Percentiles rank a stretch among this genome's conserved stretches.
Conservation (phyloP, 1,140 invertebrate genomes). For the Diprion similis region DNA sequence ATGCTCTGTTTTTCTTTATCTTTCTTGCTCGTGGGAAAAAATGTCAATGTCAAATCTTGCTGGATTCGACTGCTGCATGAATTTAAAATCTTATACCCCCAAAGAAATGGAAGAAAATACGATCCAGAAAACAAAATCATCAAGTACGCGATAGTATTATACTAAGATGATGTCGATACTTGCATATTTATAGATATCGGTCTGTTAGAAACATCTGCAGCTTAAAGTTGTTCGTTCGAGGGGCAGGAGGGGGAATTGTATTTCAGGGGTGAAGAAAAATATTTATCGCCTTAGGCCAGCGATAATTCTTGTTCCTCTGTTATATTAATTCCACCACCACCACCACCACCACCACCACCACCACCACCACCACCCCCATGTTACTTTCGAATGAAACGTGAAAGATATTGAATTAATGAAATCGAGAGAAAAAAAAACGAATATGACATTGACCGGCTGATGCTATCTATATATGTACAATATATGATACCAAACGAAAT, state of each 20-base stretch:
- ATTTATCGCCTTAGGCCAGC: background rate
- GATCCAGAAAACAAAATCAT: background rate
- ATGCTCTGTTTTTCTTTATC: no score
- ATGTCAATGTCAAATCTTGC: no score
- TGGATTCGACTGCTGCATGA: no score
- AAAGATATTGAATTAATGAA: slow-evolving; percentile 50
- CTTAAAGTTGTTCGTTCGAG: background rate
- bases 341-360: no score
- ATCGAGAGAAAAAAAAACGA: slow-evolving; percentile 30
- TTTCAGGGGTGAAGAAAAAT: background rate
- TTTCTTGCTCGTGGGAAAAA: no score
- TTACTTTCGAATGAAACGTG: slow-evolving; percentile 21
- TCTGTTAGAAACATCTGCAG: background rate
- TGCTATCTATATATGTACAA: no score
- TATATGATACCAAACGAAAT: no score
- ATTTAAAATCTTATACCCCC: background rate
- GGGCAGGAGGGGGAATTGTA: background rate
- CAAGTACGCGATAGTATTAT: background rate
- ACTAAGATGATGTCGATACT: background rate
- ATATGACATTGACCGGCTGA: background rate
- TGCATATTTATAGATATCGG: background rate
- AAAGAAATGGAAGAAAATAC: background rate
- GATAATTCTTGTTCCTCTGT: background rate
- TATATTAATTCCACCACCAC: no score
- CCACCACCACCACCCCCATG: no score